Base-by-base conservation (phyloP, 2,888 invertebrate genomes). In the Entomobrya proxima region DNA sequence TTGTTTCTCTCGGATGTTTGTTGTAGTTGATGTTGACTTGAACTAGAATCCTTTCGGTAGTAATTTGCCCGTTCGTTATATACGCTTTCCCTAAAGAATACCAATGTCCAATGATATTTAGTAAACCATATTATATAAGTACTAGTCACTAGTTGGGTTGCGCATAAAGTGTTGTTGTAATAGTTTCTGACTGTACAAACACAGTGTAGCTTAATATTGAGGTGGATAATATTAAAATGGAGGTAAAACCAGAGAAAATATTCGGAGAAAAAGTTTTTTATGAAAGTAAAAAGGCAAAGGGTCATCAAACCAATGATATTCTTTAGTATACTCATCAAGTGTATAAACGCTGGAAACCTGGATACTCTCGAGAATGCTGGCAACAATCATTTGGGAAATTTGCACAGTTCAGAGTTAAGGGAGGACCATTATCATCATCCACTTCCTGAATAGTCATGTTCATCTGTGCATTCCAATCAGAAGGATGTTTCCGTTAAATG, bases 1-100 rank as follows among this genome's bases (percentile, higher is more conserved):
- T 81, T 58, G 81, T 74, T 74, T 74, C 44, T 47, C 55, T 61
- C 44, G 44, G 47, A 40, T 30, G 52, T 50, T 72, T 72, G 40
- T 77, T n/a, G 32, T 35, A 35, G 37, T n/a, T 55, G 75, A 24
- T 55, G 55, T 76, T 52, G 24, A 35, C 67, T 67, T 40, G 64
- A 24, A 24, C 37, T 40, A 15, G 55, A 24, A 37, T n/a, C n/a
- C n/a, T n/a, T n/a, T n/a, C n/a, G n/a, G n/a, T 24, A 47, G 55
- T 37, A 76, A 76, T 76, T 76, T 37, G 30, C 24, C 21, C 24
- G 52, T 37, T 55, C 6, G 13, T n/a, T 21, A 7, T 7, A n/a
- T 32, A 50, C 30, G 24, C 18, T 55, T 21, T n/a, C 32, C 11
- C 32, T 11, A 15, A 47, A 40, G 18, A 75, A 75, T 21, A 21